Conservation (phyloP, 2,888 invertebrate species). For the Mythimna impura region DNA sequence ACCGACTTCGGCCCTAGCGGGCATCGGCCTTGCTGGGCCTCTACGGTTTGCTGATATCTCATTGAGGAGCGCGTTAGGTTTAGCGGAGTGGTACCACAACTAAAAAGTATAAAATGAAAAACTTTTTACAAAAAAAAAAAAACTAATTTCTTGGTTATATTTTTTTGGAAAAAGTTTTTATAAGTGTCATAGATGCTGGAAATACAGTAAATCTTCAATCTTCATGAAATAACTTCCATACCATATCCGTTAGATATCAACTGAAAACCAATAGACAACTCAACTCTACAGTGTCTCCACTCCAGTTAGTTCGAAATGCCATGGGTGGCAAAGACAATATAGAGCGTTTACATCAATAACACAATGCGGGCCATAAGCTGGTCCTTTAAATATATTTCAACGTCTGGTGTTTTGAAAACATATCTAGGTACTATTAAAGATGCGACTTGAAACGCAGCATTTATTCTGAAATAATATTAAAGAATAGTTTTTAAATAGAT, state of each 20-base stretch:
- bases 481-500: too few relatives aligned
- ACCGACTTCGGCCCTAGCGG: too few relatives aligned
- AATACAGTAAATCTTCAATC: neutral
- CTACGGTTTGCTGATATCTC: too few relatives aligned
- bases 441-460: constrained; percentile 4
- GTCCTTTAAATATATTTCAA: constrained; percentile 66
- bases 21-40: too few relatives aligned
- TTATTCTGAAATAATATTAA: constrained; percentile 17
- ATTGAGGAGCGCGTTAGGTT: too few relatives aligned
- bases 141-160: too few relatives aligned
- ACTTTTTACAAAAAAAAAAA: too few relatives aligned
- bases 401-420: constrained; percentile 54
- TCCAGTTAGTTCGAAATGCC: constrained; percentile 28
- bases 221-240: constrained; percentile 3
- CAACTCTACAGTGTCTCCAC: constrained; percentile 3
- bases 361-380: constrained; percentile 51
- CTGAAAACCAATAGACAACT: constrained; percentile 9
- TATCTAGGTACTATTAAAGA: constrained; percentile 33
- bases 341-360: constrained; percentile 61
- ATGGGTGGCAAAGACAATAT: constrained; percentile 40
- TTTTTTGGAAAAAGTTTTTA: too few relatives aligned
- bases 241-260: neutral
- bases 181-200: too few relatives aligned
- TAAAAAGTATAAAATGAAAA: too few relatives aligned
- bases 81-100: too few relatives aligned